Percentiles rank a stretch among this genome's conserved stretches.
phyloP scores from a whole-genome alignment of 2,888 invertebrate species.

The Epicampocera succincta region DNA sequence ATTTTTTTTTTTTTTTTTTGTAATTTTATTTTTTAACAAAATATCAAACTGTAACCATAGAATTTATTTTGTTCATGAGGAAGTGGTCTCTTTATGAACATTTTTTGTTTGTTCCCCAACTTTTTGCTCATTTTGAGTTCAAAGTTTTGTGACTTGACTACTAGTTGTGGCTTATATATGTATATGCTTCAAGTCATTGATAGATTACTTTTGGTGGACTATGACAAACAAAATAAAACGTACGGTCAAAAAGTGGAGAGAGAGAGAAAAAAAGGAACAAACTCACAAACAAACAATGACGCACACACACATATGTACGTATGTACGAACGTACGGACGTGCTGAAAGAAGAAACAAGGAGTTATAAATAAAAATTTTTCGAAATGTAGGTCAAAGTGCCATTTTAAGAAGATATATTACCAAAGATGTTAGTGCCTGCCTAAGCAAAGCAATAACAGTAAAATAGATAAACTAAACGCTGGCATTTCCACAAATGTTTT shows the following conservation, averaged over 20 bases:
- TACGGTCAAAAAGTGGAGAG: slow-evolving; percentile 29
- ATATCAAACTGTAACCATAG: slow-evolving; percentile 48
- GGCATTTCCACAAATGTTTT: neutral
- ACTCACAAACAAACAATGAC: neutral
- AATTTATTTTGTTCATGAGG: slow-evolving; percentile 65
- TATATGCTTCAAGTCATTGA: slow-evolving; percentile 61
- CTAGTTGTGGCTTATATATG: slow-evolving; percentile 53
- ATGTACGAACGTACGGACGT: neutral
- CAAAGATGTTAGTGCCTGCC: slow-evolving; percentile 54
- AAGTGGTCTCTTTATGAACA: slow-evolving; percentile 48
- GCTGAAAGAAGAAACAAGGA: slow-evolving; percentile 25
- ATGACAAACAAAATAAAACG: slow-evolving; percentile 63
- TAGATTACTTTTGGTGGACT: slow-evolving; percentile 67
- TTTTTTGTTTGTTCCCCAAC: slow-evolving; percentile 16
- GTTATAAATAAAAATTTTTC: slow-evolving; percentile 66
- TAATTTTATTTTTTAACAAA: slow-evolving; percentile 33
- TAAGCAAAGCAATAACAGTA: slow-evolving; percentile 21
- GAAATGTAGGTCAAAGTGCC: slow-evolving; percentile 69
- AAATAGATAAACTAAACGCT: neutral
- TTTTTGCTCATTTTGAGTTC: slow-evolving; percentile 58
- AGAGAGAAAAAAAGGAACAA: neutral
- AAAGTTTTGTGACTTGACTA: slow-evolving; percentile 67
- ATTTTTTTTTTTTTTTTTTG: slow-evolving; percentile 47
- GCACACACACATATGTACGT: neutral
- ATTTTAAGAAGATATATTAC: slow-evolving; percentile 69